Percentiles rank a stretch among this genome's conserved stretches.
Conservation (phyloP, 2,113 vertebrate genomes). For the Castor canadensis region DNA sequence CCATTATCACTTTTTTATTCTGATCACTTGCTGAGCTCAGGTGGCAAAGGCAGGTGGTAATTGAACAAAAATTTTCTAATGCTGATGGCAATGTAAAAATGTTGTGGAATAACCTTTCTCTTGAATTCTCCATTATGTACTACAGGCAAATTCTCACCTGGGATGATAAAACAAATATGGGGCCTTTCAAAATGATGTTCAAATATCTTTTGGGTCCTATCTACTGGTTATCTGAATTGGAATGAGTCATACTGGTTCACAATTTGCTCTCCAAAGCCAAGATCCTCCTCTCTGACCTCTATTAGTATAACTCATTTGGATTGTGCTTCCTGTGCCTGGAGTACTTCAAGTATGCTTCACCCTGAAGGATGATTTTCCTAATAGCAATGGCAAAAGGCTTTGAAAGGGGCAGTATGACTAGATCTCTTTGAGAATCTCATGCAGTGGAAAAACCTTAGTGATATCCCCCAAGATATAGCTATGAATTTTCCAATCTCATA, state of each 20-base stretch:
- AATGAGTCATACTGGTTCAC: not conserved
- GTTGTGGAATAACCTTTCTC: not conserved
- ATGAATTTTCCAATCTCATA: not conserved
- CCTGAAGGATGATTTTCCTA: not conserved
- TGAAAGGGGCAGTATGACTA: not conserved
- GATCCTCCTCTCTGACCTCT: not conserved
- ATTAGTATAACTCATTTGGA: not conserved
- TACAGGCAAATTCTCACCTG: not conserved
- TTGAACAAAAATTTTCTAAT: conserved; percentile 3
- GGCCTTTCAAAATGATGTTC: not conserved
- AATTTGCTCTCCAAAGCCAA: not conserved
- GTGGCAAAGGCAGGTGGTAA: conserved; percentile 27
- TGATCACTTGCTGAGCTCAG: not conserved
- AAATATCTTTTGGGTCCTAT: not conserved
- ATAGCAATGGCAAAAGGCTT: not conserved
- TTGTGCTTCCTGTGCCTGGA: not conserved
- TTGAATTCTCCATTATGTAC: not conserved
- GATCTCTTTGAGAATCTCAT: not conserved
- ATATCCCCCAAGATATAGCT: not conserved
- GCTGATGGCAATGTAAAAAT: not conserved
- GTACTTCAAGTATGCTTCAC: not conserved
- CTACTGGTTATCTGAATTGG: not conserved
- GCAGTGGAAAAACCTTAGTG: not conserved
- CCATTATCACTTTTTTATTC: conserved; percentile 41
- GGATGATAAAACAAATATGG: not conserved